Evolutionary conservation across 2,888 invertebrate species (phyloP).

Genomic region (Callimorpha dominula): DNA sequence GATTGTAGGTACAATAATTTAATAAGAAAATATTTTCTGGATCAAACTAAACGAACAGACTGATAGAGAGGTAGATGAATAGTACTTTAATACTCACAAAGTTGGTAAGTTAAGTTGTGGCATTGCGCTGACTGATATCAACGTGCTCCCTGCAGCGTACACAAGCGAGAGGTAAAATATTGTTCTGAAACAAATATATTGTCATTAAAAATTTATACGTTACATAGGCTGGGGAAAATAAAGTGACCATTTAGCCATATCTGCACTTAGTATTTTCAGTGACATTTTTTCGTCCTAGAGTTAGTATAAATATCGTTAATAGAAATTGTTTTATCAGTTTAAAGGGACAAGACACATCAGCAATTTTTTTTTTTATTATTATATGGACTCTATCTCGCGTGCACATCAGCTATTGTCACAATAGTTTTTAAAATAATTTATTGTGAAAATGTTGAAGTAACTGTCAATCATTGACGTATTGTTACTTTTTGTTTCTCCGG

Average conservation of each 20-base stretch:
- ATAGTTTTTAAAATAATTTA: too few relatives aligned
- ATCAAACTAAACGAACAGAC: background rate
- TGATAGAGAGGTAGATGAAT: background rate
- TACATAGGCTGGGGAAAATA: too few relatives aligned
- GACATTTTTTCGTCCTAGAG: too few relatives aligned
- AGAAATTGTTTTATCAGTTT: too few relatives aligned
- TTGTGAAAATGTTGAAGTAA: background rate
- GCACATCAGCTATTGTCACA: too few relatives aligned
- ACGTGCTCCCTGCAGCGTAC: slow-evolving; percentile 93
- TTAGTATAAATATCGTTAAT: too few relatives aligned
- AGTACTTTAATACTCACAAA: slow-evolving; percentile 71
- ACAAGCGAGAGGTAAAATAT: slow-evolving; percentile 96
- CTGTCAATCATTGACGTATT: background rate
- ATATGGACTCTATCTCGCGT: too few relatives aligned
- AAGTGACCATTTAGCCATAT: too few relatives aligned
- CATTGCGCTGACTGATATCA: slow-evolving; percentile 91
- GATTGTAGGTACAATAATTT: background rate
- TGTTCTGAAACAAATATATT: slow-evolving; percentile 84
- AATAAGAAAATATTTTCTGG: background rate
- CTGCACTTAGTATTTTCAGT: too few relatives aligned
- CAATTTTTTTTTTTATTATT: too few relatives aligned
- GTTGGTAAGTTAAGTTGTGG: slow-evolving; percentile 88
- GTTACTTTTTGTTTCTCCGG: background rate
- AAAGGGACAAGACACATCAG: too few relatives aligned
- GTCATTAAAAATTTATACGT: too few relatives aligned